Conservation (phyloP, 2,888 invertebrate species). For the Caenorhabditis panamensis region DNA sequence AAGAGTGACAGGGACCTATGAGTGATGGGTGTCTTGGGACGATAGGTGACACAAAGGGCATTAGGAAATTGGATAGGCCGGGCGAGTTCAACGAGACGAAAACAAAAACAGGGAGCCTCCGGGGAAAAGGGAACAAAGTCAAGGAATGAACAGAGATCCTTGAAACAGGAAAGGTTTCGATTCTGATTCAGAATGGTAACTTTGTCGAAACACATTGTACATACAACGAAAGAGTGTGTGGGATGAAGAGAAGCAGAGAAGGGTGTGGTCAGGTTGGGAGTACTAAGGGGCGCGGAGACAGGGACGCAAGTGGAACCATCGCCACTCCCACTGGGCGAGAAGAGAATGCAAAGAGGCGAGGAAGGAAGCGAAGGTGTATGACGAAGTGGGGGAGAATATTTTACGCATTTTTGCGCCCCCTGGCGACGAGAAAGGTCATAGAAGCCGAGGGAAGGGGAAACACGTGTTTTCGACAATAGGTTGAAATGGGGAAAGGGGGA, state of each 20-base stretch:
- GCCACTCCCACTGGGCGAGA: constrained; percentile 36
- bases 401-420: constrained; percentile 44
- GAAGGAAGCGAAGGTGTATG: constrained; percentile 13
- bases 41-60: constrained; percentile 23
- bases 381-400: constrained; percentile 30
- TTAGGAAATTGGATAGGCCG: background rate
- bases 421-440: constrained; percentile 1
- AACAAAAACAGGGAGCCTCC: constrained; percentile 7
- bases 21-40: constrained; percentile 26
- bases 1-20: constrained; percentile 1
- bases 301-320: constrained; percentile 44
- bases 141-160: constrained; percentile 7
- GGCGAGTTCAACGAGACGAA: background rate
- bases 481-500: constrained; percentile 20
- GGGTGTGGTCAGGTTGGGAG: constrained; percentile 30
- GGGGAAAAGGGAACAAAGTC: too few relatives aligned
- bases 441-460: constrained; percentile 4
- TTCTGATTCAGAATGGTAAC: constrained; percentile 29
- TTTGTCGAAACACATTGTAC: constrained; percentile 26
- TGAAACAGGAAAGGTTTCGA: background rate
- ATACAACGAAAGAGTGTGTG: constrained; percentile 13
- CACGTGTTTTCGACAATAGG: constrained; percentile 17
- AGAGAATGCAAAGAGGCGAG: background rate
- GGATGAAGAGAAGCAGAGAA: constrained; percentile 39
- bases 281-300: constrained; percentile 3